Evolutionary conservation across 2,113 vertebrate genomes (phyloP), one percentile per base, ranked within the genome.

Genomic region (Ornithorhynchus anatinus): DNA sequence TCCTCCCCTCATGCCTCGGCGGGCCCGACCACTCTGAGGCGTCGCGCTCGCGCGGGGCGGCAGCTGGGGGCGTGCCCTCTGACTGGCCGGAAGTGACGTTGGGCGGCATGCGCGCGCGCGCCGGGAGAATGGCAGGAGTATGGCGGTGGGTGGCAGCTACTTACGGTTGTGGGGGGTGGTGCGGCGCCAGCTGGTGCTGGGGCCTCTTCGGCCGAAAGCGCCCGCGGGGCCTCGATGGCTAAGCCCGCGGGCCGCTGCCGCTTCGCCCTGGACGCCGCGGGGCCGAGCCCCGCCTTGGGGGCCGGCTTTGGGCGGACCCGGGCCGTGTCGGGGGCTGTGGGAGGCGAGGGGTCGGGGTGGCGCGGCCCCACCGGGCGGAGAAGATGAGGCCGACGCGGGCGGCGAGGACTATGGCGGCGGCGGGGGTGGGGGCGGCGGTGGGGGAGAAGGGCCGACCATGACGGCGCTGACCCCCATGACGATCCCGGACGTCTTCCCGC

Each of bases 391-490:
- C 0, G 89, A 91, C 4, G 93, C 91, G 25, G 91, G 95, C 2
- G 89, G 72, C 9, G 94, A 87, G 13, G 92, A 91, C 2, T 82
- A 86, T 3, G 48, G 76, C 2, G 82, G 86, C 1, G 64, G 82
- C 9, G 79, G 69, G 1, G 72, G 84, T 8, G 80, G 70, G 1
- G n/a, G 83, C 2, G 89, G 83, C 8, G 75, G 65, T 2, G 64
- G 54, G 20, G 91, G 92, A 42, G 78, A 71, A 8, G 82, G 91
- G 6, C 87, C 94, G 1, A 90, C 94, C 29, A 94, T 97, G 83
- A 97, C 96, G 13, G 97, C 97, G 4, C 93, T 99, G n/a, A 95
- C 97, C 1, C 93, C 97, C 1, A 94, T 99, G 89, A 88, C 95
- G 50, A 95, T 99, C 3, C 97, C 97, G 0, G 97, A 99, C 38